These are phyloP conservation scores for Tetramorium bicarinatum DNA, from an alignment of 2,888 invertebrate species.

Conservation along the genomic window DNA sequence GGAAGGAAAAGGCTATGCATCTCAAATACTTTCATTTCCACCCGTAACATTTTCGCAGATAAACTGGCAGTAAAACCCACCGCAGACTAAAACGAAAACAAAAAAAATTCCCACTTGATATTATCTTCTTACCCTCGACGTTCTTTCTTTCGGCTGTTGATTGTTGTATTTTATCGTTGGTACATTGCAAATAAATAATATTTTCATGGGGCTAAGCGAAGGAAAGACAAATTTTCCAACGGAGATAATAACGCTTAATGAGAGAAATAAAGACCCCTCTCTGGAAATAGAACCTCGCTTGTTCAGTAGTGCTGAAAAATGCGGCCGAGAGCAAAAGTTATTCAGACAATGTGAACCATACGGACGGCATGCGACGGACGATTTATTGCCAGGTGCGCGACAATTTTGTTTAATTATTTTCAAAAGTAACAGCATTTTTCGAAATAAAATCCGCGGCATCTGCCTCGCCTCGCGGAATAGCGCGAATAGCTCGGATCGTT, in stretches of 20 bases:
- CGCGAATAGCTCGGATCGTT: background rate
- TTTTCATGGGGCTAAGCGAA: background rate
- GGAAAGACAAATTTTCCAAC: background rate
- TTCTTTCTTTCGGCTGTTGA: background rate
- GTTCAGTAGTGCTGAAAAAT: background rate
- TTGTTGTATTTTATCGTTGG: background rate
- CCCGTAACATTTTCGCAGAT: conserved; percentile 36
- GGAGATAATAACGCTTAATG: no score
- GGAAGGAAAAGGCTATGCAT: conserved; percentile 24
- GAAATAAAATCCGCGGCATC: background rate
- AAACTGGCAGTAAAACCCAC: conserved; percentile 27
- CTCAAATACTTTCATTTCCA: conserved; percentile 18
- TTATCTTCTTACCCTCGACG: background rate
- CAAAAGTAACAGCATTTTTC: background rate
- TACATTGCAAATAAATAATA: background rate
- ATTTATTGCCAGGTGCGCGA: background rate
- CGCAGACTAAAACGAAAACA: background rate
- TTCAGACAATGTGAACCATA: background rate
- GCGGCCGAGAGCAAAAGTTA: background rate
- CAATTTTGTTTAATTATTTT: background rate
- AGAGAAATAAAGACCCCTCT: background rate
- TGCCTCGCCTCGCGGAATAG: background rate
- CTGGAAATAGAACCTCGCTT: background rate
- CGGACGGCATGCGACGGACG: background rate
- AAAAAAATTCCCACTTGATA: background rate